Evolutionary conservation across 2,797 vertebrate species (phyloP).

Genomic region (Tapera naevia): DNA sequence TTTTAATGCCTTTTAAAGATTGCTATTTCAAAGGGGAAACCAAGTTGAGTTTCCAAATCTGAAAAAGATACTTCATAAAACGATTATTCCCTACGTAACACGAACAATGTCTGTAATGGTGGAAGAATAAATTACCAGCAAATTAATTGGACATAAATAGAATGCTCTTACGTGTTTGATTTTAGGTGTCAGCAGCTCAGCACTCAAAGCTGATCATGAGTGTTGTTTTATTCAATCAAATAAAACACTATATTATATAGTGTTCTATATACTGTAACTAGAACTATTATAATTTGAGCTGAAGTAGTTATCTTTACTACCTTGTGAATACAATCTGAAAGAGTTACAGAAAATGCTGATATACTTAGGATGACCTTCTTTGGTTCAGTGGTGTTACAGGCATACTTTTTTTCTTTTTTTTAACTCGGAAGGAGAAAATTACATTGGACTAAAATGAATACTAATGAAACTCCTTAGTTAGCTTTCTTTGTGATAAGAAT

Average conservation of each 20-base stretch:
- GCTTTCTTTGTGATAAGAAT: conserved; percentile 78
- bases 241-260: conserved; percentile 20
- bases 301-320: conserved; percentile 69
- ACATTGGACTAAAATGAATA: conserved; percentile 77
- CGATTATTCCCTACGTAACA: not conserved
- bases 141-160: conserved; percentile 66
- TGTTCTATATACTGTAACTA: conserved; percentile 23
- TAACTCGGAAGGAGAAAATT: conserved; percentile 77
- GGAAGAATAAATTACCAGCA: conserved; percentile 63
- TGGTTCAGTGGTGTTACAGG: conserved; percentile 59
- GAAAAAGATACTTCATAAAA: not conserved
- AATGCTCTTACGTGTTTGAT: conserved; percentile 41
- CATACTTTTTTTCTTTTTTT: conserved; percentile 68
- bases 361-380: conserved; percentile 70
- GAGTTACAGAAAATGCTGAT: conserved; percentile 69
- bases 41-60: not conserved
- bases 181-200: conserved; percentile 52
- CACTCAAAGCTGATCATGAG: conserved; percentile 41
- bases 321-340: conserved; percentile 58
- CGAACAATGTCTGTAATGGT: not conserved
- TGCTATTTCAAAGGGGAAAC: not conserved
- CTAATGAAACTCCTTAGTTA: conserved; percentile 80
- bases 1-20: not conserved
- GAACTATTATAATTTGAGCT: conserved; percentile 58
- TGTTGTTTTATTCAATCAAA: conserved; percentile 46